Percentiles rank a stretch among this genome's conserved stretches.
Conservation (phyloP, 2,113 vertebrate genomes). For the Gila orcuttii region DNA sequence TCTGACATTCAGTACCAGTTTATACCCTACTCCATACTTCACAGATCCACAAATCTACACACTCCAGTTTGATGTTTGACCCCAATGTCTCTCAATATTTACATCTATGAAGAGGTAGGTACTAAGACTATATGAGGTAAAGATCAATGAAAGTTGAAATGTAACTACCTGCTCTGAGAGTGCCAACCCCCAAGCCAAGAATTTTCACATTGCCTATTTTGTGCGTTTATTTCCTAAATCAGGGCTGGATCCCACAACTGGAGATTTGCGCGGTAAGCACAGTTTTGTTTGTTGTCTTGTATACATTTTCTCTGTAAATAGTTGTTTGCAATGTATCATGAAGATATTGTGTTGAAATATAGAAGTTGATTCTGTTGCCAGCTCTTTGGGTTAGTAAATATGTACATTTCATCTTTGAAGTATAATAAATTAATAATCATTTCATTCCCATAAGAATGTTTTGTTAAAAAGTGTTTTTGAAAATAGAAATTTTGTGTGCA, state of each 20-base stretch:
- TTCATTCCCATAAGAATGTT: neutral
- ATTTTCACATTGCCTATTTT: conserved; percentile 64
- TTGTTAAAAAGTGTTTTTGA: neutral
- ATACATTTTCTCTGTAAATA: neutral
- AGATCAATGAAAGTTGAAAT: conserved; percentile 81
- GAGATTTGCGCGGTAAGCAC: conserved; percentile 72
- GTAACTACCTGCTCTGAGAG: conserved; percentile 73
- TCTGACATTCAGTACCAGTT: conserved; percentile 4
- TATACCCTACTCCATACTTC: neutral
- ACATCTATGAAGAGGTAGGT: conserved; percentile 70
- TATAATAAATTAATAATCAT: neutral
- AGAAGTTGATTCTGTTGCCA: neutral
- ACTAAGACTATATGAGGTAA: conserved; percentile 66
- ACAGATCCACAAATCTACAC: neutral
- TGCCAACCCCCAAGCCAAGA: conserved; percentile 70
- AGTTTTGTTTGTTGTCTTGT: neutral
- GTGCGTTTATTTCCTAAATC: conserved; percentile 68
- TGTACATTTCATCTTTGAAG: neutral
- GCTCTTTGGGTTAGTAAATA: conserved; percentile 2
- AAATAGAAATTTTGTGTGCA: neutral
- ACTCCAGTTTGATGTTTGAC: conserved; percentile 61
- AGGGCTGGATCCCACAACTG: conserved; percentile 67
- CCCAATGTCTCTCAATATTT: conserved; percentile 57
- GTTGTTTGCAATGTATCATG: neutral
- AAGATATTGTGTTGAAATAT: neutral